Conservation (phyloP, 2,888 invertebrate genomes). For the Ectobius pallidus region DNA sequence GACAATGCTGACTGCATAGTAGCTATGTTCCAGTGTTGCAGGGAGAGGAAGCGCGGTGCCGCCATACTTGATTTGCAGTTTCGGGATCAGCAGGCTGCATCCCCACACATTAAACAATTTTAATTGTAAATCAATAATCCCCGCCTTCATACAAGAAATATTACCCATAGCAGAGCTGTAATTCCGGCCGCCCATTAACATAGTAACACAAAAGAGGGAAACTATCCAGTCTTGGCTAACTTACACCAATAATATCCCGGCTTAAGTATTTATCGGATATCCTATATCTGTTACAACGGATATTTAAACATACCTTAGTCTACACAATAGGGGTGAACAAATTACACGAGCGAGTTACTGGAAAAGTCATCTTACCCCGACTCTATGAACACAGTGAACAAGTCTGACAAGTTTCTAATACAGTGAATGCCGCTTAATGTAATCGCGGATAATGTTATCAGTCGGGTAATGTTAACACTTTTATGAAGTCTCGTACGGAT, state of each 20-base stretch:
- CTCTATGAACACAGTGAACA: no score
- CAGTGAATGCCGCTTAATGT: no score
- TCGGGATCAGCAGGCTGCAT: conserved; percentile 12
- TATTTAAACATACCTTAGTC: background rate
- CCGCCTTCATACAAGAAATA: background rate
- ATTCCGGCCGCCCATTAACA: background rate
- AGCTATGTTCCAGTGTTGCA: background rate
- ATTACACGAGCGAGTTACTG: no score
- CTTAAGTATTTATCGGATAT: background rate
- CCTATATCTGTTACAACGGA: background rate
- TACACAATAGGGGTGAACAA: no score
- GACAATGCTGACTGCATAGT: no score
- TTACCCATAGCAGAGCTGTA: background rate
- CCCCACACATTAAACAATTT: conserved; percentile 24
- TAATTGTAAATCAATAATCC: conserved; percentile 28
- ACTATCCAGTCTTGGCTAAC: conserved; percentile 7
- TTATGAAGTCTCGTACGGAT: no score
- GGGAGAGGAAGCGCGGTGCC: background rate
- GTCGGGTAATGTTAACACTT: no score
- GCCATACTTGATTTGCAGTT: conserved; percentile 24
- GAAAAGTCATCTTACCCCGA: no score
- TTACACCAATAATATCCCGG: background rate
- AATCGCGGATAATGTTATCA: no score
- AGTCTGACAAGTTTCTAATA: no score
- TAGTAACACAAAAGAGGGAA: background rate